Evolutionary conservation across 2,113 vertebrate species (phyloP), one percentile per base, ranked within the genome.

Genomic region (Plestiodon gilberti): DNA sequence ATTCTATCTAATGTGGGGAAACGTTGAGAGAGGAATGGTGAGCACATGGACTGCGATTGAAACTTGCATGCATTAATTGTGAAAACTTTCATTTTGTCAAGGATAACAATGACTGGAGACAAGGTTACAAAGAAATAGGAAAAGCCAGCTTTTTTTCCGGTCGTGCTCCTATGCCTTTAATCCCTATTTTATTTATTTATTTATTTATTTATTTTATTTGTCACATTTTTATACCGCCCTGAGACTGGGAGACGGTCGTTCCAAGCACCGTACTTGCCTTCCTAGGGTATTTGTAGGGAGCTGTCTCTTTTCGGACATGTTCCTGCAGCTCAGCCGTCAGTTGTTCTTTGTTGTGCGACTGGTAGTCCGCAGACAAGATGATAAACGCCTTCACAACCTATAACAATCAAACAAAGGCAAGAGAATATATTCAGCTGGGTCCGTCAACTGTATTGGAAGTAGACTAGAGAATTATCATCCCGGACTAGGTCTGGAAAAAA

Each of bases 301-400:
- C 94, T 11, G 94, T 96, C 15, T 91, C 83, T 25, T 88, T 93
- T 88, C 94, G 95, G 69, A 96, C 93, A 74, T 94, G 93, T 4
- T 91, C 78, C 73, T 96, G 96, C 64, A 96, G 87, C 85, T 96
- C 91, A 86, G 64, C 30, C 59, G 78, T 86, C 80, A 96, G 88
- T 85, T 93, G 88, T 55, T 88, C 83, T 84, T 85, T 89, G 86
- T 95, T 82, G 0, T 69, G 89, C 52, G 67, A 89, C 82, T 85
- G 90, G 82, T 94, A 96, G 64, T 86, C 79, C 86, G 92, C 78
- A 77, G 90, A 90, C 73, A 95, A 92, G 77, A 96, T 89, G 65
- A 96, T 81, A 84, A 96, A 96, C 28, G 96, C 94, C 91, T 96
- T 96, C 82, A 96, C 95, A 57, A 96, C 89, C 94, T 97, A 62